phyloP scores from a whole-genome alignment of 2,113 vertebrate species.

The Electrona antarctica region DNA sequence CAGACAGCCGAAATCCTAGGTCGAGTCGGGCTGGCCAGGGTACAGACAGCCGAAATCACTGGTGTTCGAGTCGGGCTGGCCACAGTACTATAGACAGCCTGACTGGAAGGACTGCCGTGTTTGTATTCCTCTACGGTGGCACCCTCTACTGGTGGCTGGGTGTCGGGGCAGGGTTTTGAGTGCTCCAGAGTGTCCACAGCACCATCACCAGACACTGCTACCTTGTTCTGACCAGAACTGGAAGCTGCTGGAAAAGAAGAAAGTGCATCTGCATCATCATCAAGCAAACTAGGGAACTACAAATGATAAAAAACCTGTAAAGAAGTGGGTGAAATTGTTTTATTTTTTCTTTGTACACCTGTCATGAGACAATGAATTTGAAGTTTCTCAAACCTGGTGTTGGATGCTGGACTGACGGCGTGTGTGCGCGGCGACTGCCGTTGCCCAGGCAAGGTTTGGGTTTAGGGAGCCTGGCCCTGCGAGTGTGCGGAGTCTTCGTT shows the following conservation, averaged over 20 bases:
- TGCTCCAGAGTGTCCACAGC: not conserved
- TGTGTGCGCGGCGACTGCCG: slow-evolving; percentile 6
- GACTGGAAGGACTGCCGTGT: not conserved
- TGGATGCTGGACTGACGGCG: slow-evolving; percentile 3
- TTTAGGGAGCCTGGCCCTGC: slow-evolving; percentile 52
- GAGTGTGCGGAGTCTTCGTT: slow-evolving; percentile 19
- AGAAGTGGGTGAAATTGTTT: too few species aligned
- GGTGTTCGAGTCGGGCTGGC: not conserved
- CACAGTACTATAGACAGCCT: not conserved
- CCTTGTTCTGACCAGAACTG: not conserved
- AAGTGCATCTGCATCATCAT: not conserved
- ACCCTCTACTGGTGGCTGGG: slow-evolving; percentile 23
- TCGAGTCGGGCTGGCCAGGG: too few species aligned
- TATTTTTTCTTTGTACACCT: too few species aligned
- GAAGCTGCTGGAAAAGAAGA: slow-evolving; percentile 12
- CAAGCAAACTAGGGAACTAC: too few species aligned
- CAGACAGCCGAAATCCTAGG: too few species aligned
- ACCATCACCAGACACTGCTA: too few species aligned
- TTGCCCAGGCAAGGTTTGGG: slow-evolving; percentile 62
- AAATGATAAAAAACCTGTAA: too few species aligned
- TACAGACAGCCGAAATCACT: too few species aligned
- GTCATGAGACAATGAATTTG: not conserved
- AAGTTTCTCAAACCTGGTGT: slow-evolving; percentile 37
- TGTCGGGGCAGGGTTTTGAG: not conserved
- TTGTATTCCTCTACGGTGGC: not conserved